A percentile compares a stretch with the other conserved stretches of the same genome.
Evolutionary conservation across 2,113 vertebrate species (phyloP).

Genomic region (Irena cyanogastra): DNA sequence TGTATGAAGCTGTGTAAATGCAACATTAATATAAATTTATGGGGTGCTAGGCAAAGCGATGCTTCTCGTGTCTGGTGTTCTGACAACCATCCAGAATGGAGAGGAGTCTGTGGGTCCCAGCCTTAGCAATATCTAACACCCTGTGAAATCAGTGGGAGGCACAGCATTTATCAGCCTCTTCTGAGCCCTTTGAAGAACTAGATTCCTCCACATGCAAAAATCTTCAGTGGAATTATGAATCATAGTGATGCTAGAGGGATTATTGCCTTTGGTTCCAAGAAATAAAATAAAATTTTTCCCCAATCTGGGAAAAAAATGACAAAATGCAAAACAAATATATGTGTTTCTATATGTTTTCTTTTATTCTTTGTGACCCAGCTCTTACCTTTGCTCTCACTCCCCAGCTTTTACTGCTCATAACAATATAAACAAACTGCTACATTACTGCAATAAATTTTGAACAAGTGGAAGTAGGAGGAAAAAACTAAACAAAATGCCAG

Average conservation of each 20-base stretch:
- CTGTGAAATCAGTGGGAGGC: neutral
- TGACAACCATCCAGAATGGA: neutral
- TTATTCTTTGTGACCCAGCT: neutral
- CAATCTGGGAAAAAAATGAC: neutral
- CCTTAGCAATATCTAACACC: neutral
- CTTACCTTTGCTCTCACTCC: neutral
- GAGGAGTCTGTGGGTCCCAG: neutral
- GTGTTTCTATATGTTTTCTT: neutral
- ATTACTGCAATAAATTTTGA: neutral
- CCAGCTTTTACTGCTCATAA: neutral
- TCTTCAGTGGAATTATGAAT: neutral
- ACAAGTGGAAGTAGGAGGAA: neutral
- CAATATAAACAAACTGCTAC: neutral
- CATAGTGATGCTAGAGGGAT: neutral
- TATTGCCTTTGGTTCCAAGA: neutral
- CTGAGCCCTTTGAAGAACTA: neutral
- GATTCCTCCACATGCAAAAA: neutral
- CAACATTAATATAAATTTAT: neutral
- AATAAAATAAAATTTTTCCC: neutral
- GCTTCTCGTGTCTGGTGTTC: neutral
- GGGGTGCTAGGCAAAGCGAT: neutral
- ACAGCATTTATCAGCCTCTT: neutral
- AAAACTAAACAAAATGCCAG: conserved; percentile 1
- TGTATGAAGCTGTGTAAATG: neutral
- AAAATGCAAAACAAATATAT: neutral